Conservation (phyloP, 2,888 invertebrate species). For the Copidosoma aretas region DNA sequence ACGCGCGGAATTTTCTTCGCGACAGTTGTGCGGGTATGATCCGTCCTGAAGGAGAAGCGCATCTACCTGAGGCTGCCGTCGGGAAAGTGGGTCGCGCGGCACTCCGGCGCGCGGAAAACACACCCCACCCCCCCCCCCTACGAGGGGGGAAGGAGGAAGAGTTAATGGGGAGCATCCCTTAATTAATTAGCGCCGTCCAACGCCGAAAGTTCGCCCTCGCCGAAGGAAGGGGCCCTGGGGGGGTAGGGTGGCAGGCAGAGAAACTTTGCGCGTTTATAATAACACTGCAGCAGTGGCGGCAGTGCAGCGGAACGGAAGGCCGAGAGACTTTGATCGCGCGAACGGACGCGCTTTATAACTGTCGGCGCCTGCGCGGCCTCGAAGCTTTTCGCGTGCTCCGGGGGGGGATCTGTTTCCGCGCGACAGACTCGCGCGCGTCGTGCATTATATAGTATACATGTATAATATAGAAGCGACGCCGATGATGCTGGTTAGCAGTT, state of each 20-base stretch:
- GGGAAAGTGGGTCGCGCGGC: constrained; percentile 29
- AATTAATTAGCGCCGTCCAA: constrained; percentile 37
- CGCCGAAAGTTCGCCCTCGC: background rate
- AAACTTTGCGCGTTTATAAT: constrained; percentile 30
- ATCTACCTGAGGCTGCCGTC: background rate
- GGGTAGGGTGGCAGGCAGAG: too few relatives aligned
- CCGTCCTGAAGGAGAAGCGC: constrained; percentile 2
- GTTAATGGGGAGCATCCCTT: constrained; percentile 36
- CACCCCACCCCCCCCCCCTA: too few relatives aligned
- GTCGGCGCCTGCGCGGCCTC: background rate
- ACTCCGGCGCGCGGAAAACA: background rate
- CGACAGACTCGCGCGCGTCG: background rate
- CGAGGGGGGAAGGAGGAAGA: background rate
- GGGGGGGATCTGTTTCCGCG: background rate
- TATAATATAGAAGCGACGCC: too few relatives aligned
- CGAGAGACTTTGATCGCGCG: constrained; percentile 30
- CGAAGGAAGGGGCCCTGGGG: too few relatives aligned
- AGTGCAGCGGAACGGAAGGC: background rate
- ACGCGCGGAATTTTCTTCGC: constrained; percentile 21
- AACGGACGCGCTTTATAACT: constrained; percentile 24
- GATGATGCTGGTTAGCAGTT: too few relatives aligned
- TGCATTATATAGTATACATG: too few relatives aligned
- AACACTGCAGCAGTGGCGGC: too few relatives aligned
- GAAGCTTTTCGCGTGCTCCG: background rate
- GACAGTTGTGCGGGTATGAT: constrained; percentile 1